Base-by-base conservation (phyloP, 2,113 vertebrate species). In the Psittacus erithacus region DNA sequence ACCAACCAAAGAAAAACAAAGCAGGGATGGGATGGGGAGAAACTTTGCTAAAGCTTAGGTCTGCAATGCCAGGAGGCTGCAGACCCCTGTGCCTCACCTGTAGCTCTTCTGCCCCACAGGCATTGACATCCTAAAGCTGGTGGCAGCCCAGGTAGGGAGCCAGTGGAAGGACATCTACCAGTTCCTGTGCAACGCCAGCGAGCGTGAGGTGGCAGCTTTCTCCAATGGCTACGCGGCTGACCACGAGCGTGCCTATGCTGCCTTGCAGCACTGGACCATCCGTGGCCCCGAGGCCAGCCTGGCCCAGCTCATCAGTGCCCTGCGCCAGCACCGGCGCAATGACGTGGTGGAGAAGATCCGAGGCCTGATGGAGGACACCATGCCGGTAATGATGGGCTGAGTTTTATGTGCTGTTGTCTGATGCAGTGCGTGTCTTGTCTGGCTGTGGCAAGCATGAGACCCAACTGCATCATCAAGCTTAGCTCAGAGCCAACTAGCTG, bases 331-430 rank as follows among this genome's bases (percentile, higher is more conserved):
- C 90, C 98, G 99, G 10, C 98, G 99, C 94, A 99, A 98, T 1
- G 99, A 99, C 1, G 99, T 99, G 17, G 99, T 99, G 90, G 99
- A 99, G 97, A 99, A 99, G 98, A 99, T 99, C 80, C 98, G 99
- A 6, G 98, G 98, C 17, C 97, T 99, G 87, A 99, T 99, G 99
- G 99, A 99, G 96, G 99, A 99, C 93, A 99, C 99, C 53, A 95
- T 98, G 4, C 98, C 99, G 98, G 99, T 99, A 98, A 91, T 0
- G 13, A 20, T 0, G 39, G 80, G 86, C 23, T 62, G 75, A 59
- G 85, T 44, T 50, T 5, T 0, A 2, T 1, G 0, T 0, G 2
- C 18, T 55, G 28, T 38, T 20, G 5, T n/a, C 15, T 25, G 29
- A 5, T 1, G 15, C 1, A 0, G 9, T 5, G 3, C 6, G 0